phyloP scores from a whole-genome alignment of 2,888 invertebrate genomes.

The Rotaria macrura region DNA sequence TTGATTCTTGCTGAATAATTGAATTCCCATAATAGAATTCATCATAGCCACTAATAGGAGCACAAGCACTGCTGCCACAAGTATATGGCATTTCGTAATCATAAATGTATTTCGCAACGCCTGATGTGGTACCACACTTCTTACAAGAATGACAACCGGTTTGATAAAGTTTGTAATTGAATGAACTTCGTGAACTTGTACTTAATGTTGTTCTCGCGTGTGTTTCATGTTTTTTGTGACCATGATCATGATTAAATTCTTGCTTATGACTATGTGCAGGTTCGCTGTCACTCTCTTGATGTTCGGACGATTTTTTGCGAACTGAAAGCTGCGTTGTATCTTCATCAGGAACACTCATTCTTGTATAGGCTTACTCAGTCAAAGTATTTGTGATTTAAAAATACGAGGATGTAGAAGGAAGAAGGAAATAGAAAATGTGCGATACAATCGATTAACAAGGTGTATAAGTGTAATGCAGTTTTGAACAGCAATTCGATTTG shows the following conservation, averaged over 20 bases:
- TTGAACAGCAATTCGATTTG: not conserved
- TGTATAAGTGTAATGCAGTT: not conserved
- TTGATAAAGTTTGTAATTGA: not conserved
- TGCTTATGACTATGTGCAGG: not conserved
- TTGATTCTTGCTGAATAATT: not conserved
- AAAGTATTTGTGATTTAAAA: not conserved
- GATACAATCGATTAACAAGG: not conserved
- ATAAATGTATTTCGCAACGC: not conserved
- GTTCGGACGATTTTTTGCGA: not conserved
- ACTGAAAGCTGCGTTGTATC: not conserved
- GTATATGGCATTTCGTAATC: not conserved
- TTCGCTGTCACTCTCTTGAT: not conserved
- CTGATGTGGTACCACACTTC: not conserved
- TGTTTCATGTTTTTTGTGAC: not conserved
- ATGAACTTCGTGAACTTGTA: not conserved
- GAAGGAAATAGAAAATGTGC: not conserved
- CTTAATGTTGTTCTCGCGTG: not conserved
- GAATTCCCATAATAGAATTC: not conserved
- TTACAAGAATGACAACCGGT: not conserved
- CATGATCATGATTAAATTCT: not conserved
- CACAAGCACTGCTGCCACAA: not conserved
- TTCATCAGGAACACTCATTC: not conserved
- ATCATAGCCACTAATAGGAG: not conserved
- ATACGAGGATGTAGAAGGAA: not conserved
- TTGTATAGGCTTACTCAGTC: not conserved